phyloP scores from a whole-genome alignment of 2,888 invertebrate genomes.

The Perithous albicinctus region DNA sequence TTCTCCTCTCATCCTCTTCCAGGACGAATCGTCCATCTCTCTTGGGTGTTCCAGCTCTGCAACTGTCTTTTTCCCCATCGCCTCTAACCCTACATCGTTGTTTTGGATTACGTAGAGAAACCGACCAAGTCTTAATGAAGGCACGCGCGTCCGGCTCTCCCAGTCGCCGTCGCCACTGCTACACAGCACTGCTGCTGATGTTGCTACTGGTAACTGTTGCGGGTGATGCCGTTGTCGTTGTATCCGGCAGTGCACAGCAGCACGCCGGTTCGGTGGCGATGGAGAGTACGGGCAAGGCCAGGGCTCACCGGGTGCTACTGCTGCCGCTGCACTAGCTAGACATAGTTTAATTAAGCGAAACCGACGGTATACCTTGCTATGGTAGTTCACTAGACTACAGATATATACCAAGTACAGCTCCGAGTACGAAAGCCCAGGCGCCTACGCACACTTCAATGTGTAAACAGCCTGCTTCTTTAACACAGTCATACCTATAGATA shows the following conservation, averaged over 20 bases:
- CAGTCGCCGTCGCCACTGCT: constrained; percentile 33
- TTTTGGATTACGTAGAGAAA: constrained; percentile 75
- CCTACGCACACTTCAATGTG: constrained; percentile 37
- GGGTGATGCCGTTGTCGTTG: constrained; percentile 68
- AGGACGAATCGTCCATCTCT: background rate
- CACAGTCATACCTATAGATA: constrained; percentile 1
- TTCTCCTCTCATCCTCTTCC: constrained; percentile 29
- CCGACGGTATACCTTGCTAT: constrained; percentile 71
- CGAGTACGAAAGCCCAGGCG: constrained; percentile 26
- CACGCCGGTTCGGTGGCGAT: constrained; percentile 22
- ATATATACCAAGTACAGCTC: constrained; percentile 20
- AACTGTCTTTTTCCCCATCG: constrained; percentile 45
- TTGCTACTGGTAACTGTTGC: constrained; percentile 34
- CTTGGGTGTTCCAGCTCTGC: constrained; percentile 43
- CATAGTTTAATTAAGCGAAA: constrained; percentile 82
- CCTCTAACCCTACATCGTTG: constrained; percentile 68
- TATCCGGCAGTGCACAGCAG: constrained; percentile 50
- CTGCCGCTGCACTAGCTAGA: constrained; percentile 71
- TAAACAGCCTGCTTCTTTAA: constrained; percentile 15
- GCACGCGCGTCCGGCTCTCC: constrained; percentile 74
- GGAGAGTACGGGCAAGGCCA: constrained; percentile 69
- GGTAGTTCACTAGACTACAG: constrained; percentile 42
- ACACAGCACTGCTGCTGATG: constrained; percentile 32
- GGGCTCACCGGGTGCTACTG: constrained; percentile 68
- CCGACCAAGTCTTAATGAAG: constrained; percentile 78